Conservation (phyloP, 2,888 invertebrate species). For the Drosophila barbarae region DNA sequence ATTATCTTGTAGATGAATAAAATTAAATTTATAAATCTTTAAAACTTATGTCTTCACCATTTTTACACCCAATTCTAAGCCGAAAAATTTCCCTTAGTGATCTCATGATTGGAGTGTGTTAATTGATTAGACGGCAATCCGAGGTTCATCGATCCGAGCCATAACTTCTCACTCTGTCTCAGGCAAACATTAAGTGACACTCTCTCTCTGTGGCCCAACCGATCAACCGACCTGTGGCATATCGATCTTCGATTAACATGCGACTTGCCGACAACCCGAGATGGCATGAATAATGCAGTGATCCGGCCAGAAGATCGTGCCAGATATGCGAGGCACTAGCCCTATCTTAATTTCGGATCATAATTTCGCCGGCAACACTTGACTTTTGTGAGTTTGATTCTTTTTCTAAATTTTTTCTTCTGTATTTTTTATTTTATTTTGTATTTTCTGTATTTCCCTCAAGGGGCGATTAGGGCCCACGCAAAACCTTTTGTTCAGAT, state of each 20-base stretch:
- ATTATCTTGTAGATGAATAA: no score
- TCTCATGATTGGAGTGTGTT: conserved; percentile 34
- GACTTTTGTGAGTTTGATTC: conserved; percentile 30
- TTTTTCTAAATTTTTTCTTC: neutral
- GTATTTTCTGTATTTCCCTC: conserved; percentile 2
- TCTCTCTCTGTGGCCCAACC: conserved; percentile 30
- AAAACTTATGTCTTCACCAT: neutral
- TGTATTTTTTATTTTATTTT: neutral
- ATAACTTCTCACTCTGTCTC: conserved; percentile 26
- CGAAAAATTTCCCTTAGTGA: conserved; percentile 26
- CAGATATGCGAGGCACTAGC: conserved; percentile 42
- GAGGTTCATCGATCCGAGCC: conserved; percentile 36
- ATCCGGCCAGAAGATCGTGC: conserved; percentile 56
- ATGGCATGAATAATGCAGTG: conserved; percentile 66
- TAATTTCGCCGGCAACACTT: conserved; percentile 71
- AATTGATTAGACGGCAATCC: conserved; percentile 52
- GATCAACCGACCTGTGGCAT: conserved; percentile 32
- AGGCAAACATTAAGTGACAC: conserved; percentile 42
- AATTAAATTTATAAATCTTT: neutral
- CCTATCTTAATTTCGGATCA: conserved; percentile 70
- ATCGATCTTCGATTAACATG: conserved; percentile 44
- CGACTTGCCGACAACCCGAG: conserved; percentile 40
- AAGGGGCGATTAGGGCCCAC: conserved; percentile 65
- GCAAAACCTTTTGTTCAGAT: conserved; percentile 60
- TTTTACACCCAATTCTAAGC: conserved; percentile 6